A percentile compares a stretch with the other conserved stretches of the same genome.
Conservation (phyloP, 2,888 invertebrate genomes). For the Rapana venosa region DNA sequence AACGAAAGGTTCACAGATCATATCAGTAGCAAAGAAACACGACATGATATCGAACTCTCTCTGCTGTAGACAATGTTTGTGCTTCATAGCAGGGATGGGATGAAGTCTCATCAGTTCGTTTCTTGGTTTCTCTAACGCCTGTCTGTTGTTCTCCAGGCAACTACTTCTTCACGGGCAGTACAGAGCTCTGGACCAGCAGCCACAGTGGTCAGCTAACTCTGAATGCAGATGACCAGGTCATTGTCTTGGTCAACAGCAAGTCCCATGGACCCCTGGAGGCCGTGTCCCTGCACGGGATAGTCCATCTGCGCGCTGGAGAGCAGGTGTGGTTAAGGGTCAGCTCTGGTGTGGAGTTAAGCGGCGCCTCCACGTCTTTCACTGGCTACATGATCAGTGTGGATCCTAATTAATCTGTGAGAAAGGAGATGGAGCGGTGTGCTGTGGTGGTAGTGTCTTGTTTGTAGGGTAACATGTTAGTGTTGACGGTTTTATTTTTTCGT, state of each 20-base stretch:
- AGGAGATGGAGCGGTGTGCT: too few species aligned
- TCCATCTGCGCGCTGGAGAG: not conserved
- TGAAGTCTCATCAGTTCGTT: too few species aligned
- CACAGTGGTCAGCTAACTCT: not conserved
- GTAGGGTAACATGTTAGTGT: too few species aligned
- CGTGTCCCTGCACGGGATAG: conserved; percentile 8
- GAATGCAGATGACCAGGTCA: not conserved
- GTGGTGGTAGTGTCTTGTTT: too few species aligned
- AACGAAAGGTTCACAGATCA: too few species aligned
- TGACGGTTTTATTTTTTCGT: too few species aligned
- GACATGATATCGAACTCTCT: too few species aligned
- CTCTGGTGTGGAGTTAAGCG: not conserved
- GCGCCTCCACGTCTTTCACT: conserved; percentile 19
- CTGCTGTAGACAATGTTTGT: too few species aligned
- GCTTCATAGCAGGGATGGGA: too few species aligned
- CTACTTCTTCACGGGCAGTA: conserved; percentile 23
- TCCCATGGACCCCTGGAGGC: not conserved
- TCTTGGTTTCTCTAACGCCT: too few species aligned
- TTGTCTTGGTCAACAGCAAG: not conserved
- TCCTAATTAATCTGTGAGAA: not conserved
- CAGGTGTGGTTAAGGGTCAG: conserved; percentile 1
- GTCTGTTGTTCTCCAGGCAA: not conserved
- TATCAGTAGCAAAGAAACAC: too few species aligned
- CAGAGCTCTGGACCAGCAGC: not conserved
- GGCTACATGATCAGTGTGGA: not conserved